Base-by-base conservation (phyloP, 2,888 invertebrate species). In the Pyralis farinalis region DNA sequence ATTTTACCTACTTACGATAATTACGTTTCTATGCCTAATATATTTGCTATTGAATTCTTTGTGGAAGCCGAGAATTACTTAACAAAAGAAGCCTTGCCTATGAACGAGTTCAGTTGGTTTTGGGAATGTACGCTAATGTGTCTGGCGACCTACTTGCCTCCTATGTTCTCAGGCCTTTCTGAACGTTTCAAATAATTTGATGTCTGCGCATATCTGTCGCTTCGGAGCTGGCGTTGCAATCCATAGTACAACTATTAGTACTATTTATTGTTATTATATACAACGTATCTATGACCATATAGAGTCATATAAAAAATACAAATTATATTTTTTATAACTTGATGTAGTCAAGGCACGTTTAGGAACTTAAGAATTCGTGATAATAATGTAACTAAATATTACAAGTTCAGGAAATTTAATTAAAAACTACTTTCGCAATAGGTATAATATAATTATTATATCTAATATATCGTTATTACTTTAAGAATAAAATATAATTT, bases 91-190 rank as follows among this genome's bases (percentile, higher is more conserved):
- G 63, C 59, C 65, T 65, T 69, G 72, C 61, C 44, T 43, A 45
- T 40, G 66, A 64, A 69, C 63, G 60, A 60, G 68, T 70, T 63
- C 63, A 74, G 71, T 72, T 67, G 64, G 69, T 76, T 79, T 78
- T 78, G 59, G 70, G 78, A 72, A 75, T 76, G 67, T 67, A 55
- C 68, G 66, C 71, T 84, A 84, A 83, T 84, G 83, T 62, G 83
- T 84, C 82, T 83, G 76, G 78, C 69, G 80, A 70, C 79, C 82
- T 69, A 81, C 68, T 76, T 82, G 55, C 6, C 1, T 21, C 67
- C 68, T 69, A 70, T 56, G 65, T 68, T 67, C 42, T 35, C 37
- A 35, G 44, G 58, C 50, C 59, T 5, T n/a, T 25, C 4, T 16
- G 29, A 6, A 29, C 31, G 31, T 8, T 31, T 31, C 8, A 31